Evolutionary conservation across 2,113 vertebrate genomes (phyloP).

Genomic region (Salvelinus alpinus): DNA sequence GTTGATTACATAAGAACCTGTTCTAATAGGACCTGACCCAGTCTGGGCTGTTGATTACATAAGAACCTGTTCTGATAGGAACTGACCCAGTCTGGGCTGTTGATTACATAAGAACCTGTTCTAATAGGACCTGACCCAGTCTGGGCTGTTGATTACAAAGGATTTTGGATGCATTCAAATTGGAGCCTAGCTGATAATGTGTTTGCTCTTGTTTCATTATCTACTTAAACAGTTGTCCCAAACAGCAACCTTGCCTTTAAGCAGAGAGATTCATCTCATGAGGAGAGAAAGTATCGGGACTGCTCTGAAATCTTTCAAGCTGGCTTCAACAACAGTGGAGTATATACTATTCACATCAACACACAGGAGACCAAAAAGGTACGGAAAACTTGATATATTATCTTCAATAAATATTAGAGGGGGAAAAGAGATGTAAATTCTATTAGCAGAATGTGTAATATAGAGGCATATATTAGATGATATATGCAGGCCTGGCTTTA

Average conservation of each 20-base stretch:
- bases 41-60: too few species aligned
- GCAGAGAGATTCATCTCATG: slow-evolving; percentile 62
- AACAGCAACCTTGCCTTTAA: slow-evolving; percentile 69
- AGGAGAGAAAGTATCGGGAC: slow-evolving; percentile 82
- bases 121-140: too few species aligned
- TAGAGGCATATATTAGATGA: too few species aligned
- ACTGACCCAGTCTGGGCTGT: too few species aligned
- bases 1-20: too few species aligned
- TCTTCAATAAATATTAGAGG: not conserved
- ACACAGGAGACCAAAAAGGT: slow-evolving; percentile 85
- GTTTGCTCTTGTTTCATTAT: not conserved
- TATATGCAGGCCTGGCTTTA: too few species aligned
- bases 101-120: too few species aligned
- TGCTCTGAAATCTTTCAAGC: slow-evolving; percentile 83
- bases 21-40: too few species aligned
- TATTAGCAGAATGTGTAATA: not conserved
- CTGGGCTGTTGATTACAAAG: too few species aligned
- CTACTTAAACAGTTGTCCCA: slow-evolving; percentile 65
- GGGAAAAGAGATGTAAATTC: not conserved
- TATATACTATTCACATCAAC: slow-evolving; percentile 83
- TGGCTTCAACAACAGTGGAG: slow-evolving; percentile 84
- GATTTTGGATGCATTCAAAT: not conserved
- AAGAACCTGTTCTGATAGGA: too few species aligned
- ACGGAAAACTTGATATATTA: not conserved
- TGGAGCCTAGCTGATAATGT: not conserved